Conservation (phyloP, 2,888 invertebrate species). For the Lutraria lutraria region DNA sequence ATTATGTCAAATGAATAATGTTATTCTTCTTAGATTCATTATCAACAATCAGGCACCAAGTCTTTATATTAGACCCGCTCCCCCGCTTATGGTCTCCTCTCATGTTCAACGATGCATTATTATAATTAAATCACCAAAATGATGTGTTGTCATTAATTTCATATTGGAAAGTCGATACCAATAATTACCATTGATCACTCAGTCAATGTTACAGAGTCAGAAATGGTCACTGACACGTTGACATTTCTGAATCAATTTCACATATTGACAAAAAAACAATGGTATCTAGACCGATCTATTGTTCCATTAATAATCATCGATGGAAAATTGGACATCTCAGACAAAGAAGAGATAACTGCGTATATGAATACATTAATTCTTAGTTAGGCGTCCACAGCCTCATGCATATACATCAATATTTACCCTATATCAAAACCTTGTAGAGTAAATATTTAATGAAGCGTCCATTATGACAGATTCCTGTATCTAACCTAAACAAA, state of each 20-base stretch:
- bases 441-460: constrained; percentile 18
- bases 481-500: neutral
- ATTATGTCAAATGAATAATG: no score
- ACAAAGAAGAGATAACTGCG: neutral
- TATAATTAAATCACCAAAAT: neutral
- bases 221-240: neutral
- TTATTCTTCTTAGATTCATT: no score
- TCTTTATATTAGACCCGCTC: neutral
- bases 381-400: neutral
- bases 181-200: neutral
- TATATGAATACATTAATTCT: neutral
- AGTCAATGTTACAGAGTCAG: neutral
- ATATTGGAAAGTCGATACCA: neutral
- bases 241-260: constrained; percentile 1
- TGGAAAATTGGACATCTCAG: neutral
- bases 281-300: neutral
- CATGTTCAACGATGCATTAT: no score
- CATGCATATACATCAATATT: neutral
- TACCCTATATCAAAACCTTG: neutral
- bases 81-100: neutral
- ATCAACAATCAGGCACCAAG: neutral
- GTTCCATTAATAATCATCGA: neutral
- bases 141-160: neutral
- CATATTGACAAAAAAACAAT: neutral
- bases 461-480: constrained; percentile 4